phyloP scores from a whole-genome alignment of 2,113 vertebrate species.

The Microcebus tavaratra region DNA sequence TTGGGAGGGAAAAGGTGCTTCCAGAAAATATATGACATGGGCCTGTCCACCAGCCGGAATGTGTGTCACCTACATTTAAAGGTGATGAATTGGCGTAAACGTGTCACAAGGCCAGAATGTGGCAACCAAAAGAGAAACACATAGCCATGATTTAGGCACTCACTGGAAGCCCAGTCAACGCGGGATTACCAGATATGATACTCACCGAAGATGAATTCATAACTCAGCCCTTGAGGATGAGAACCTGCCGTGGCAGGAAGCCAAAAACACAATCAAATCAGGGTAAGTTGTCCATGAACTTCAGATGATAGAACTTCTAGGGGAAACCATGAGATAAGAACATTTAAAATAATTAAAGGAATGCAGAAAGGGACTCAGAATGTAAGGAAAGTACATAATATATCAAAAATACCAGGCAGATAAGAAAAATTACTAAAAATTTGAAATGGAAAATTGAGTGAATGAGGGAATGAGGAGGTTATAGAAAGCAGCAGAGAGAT shows the following conservation, averaged over 20 bases:
- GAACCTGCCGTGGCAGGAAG: background rate
- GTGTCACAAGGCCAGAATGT: background rate
- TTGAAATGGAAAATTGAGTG: background rate
- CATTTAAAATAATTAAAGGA: background rate
- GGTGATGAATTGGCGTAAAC: background rate
- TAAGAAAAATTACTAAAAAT: too few relatives aligned
- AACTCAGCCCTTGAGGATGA: accelerated
- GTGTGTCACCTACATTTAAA: background rate
- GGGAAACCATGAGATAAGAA: background rate
- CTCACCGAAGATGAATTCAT: background rate
- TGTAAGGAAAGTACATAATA: background rate
- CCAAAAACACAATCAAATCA: accelerated
- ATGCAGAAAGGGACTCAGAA: accelerated
- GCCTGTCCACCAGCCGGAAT: too few relatives aligned
- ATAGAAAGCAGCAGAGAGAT: background rate
- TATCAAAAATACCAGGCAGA: background rate
- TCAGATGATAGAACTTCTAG: accelerated
- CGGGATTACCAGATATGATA: too few relatives aligned
- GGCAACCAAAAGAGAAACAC: background rate
- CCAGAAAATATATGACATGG: background rate
- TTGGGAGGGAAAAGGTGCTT: background rate
- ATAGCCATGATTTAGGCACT: background rate
- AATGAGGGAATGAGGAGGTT: background rate
- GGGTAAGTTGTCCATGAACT: background rate
- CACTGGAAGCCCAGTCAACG: background rate